Evolutionary conservation across 1,140 invertebrate genomes (phyloP).

Genomic region (Mylabris phalerata): DNA sequence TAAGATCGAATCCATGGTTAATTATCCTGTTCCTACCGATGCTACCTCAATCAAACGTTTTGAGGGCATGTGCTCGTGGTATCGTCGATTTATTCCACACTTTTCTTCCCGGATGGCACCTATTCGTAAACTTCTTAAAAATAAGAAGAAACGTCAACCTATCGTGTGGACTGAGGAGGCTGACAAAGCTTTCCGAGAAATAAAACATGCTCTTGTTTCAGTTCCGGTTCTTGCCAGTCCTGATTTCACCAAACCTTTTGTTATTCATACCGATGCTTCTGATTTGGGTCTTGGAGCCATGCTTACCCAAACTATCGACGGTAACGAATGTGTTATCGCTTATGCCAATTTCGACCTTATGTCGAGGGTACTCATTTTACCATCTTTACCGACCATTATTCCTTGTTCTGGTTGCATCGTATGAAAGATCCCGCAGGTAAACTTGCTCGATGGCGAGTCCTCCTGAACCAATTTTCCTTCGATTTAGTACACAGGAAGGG

Average conservation of each 20-base stretch:
- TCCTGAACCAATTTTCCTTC: slow-evolving; percentile 41
- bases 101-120: slow-evolving; percentile 34
- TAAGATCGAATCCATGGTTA: slow-evolving; percentile 42
- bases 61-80: slow-evolving; percentile 42
- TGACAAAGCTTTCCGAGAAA: slow-evolving; percentile 33
- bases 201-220: slow-evolving; percentile 31
- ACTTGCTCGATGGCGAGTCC: slow-evolving; percentile 42
- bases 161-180: slow-evolving; percentile 31
- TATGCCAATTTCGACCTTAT: slow-evolving; percentile 38
- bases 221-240: slow-evolving; percentile 25
- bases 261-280: slow-evolving; percentile 40
- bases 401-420: slow-evolving; percentile 42
- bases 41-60: slow-evolving; percentile 34
- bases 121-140: slow-evolving; percentile 1
- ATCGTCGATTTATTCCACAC: slow-evolving; percentile 39
- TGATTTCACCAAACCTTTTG: slow-evolving; percentile 35
- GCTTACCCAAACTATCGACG: slow-evolving; percentile 18
- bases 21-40: slow-evolving; percentile 39
- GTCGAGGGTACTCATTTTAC: slow-evolving; percentile 42
- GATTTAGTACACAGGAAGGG: slow-evolving; percentile 40
- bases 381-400: slow-evolving; percentile 46
- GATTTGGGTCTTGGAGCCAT: slow-evolving; percentile 35
- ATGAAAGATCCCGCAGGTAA: slow-evolving; percentile 40
- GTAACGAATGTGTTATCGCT: slow-evolving; percentile 5
- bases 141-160: slow-evolving; percentile 1